Evolutionary conservation across 2,888 invertebrate species (phyloP), one percentile per base, ranked within the genome.

Genomic region (Archips xylosteana): DNA sequence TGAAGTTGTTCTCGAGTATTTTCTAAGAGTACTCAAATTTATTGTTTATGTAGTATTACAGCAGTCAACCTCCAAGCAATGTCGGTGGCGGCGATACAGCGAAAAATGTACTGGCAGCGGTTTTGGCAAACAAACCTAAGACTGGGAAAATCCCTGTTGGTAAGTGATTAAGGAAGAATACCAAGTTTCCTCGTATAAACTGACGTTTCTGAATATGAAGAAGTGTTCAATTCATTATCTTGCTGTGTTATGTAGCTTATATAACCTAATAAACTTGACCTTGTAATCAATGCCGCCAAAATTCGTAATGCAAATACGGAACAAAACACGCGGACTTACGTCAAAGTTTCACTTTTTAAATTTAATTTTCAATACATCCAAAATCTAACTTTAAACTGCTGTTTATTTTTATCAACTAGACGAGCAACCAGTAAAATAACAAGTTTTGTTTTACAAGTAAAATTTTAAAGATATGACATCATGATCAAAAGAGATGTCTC

Each of bases 101-200:
- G n/a, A 92, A 92, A 87, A 92, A 94, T 89, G 92, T 95, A 60
- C 83, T 95, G 81, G 94, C 95, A 68, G 94, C 93, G 8, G 94
- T 94, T 75, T 87, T 95, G 81, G 89, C 92, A 79, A 94, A 94
- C 85, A 94, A 89, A 85, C 92, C 93, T 3, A 94, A 94, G 85
- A 89, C 89, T 77, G 92, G 93, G 60, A 94, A 94, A 89, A 93
- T 93, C 80, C 94, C 94, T 81, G 89, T 92, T 84, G 94, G 94
- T 94, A 87, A 90, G 94, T 82, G 23, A 9, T 57, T 66, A 51
- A 51, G 10, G 9, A 51, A 15, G 9, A 66, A 71, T 74, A 60
- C 47, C 34, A 54, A 51, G 57, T 23, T n/a, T 32, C 39, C 45
- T 8, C 57, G 23, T 9, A 61, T 63, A 71, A 73, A 61, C 32